Evolutionary conservation across 2,113 vertebrate genomes (phyloP).

Genomic region (Pavo muticus): DNA sequence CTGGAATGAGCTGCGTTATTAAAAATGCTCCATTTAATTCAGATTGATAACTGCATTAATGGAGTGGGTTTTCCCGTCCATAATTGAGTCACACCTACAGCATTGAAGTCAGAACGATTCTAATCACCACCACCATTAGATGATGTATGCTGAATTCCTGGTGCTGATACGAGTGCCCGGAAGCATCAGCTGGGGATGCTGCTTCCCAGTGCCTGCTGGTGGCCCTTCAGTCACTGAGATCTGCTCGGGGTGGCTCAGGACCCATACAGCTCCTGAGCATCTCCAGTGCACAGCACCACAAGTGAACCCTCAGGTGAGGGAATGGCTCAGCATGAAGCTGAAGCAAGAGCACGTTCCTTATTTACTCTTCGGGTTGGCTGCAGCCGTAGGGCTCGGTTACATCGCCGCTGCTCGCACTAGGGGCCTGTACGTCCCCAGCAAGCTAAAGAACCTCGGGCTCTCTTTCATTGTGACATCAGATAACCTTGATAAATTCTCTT

Average conservation of each 20-base stretch:
- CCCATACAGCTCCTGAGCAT: neutral
- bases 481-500: conserved; percentile 62
- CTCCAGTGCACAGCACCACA: neutral
- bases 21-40: conserved; percentile 30
- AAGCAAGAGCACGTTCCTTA: neutral
- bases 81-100: conserved; percentile 21
- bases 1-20: neutral
- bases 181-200: neutral
- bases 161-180: neutral
- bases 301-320: too few species aligned
- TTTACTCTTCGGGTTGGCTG: neutral
- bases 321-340: rapidly evolving
- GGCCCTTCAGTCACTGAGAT: rapidly evolving
- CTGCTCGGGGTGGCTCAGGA: rapidly evolving
- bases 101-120: neutral
- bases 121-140: neutral
- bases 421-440: rapidly evolving
- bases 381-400: rapidly evolving
- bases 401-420: rapidly evolving
- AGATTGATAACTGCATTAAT: conserved; percentile 30
- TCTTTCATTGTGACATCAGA: conserved; percentile 19
- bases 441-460: neutral
- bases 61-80: neutral
- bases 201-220: neutral
- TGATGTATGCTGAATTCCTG: neutral